These are phyloP conservation scores for Antedon bifida DNA, from an alignment of 35 echinoderm and acorn worm genomes.

Conservation along the genomic window DNA sequence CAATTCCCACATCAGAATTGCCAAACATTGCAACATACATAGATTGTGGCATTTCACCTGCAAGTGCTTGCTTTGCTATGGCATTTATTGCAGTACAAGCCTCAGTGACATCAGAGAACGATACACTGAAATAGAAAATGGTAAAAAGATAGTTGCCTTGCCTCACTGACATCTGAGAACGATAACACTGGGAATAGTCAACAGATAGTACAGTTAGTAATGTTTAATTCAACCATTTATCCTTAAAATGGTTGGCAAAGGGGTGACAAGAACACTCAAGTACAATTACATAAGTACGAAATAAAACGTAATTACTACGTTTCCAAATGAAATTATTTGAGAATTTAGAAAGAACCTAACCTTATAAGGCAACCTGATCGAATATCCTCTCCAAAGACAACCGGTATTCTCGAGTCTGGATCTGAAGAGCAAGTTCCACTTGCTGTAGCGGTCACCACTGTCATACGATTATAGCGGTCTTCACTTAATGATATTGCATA, in stretches of 20 bases:
- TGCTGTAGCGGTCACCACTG: slow-evolving; percentile 39
- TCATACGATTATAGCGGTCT: slow-evolving; percentile 69
- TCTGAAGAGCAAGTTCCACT: slow-evolving; percentile 55
- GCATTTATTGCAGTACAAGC: slow-evolving; percentile 48
- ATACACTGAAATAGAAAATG: slow-evolving; percentile 52
- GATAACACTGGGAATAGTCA: no score
- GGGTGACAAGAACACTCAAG: no score
- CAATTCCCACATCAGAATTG: slow-evolving; percentile 38
- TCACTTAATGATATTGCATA: slow-evolving; percentile 37
- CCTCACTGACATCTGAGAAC: no score
- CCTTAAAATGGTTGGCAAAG: no score
- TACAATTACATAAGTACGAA: no score
- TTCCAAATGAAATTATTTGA: no score
- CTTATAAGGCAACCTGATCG: slow-evolving; percentile 67
- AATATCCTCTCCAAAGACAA: slow-evolving; percentile 87
- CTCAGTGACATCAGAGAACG: slow-evolving; percentile 37
- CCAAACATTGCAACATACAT: slow-evolving; percentile 90
- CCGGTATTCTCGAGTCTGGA: slow-evolving; percentile 54
- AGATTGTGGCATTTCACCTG: slow-evolving; percentile 24
- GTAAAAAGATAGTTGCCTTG: no score
- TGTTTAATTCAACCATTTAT: no score
- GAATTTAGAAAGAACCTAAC: no score
- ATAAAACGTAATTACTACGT: no score
- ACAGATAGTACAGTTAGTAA: no score
- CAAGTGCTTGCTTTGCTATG: slow-evolving; percentile 46